Base-by-base conservation (phyloP, 2,113 vertebrate genomes). In the Chaenogobius annularis region DNA sequence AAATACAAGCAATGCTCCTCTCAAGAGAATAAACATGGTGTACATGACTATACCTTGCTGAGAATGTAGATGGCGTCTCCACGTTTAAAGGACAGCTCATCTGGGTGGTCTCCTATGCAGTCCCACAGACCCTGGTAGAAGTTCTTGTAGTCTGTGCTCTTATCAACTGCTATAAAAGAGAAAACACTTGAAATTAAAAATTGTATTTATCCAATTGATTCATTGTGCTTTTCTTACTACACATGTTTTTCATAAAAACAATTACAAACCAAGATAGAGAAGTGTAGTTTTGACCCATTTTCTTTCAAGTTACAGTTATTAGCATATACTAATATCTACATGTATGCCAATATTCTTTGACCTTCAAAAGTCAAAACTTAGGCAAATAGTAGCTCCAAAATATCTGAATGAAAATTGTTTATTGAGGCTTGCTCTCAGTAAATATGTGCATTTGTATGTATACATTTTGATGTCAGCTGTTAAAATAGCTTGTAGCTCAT, bases 71-170 rank as follows among this genome's bases (percentile, higher is more conserved):
- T 95, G 89, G 94, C 66, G 1, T 99, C 98, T 78, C 97, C 97
- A 46, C 96, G 95, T 82, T 95, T 97, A 85, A 95, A 99, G 92
- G 97, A 94, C 83, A 99, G 61, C 90, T 99, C 98, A 74, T 98
- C 97, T 1, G 93, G 80, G 19, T 93, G 80, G 78, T 95, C 92
- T 47, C 94, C 96, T 11, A 73, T 82, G 79, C 97, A 99, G 91
- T 99, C 96, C 97, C 97, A 99, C 85, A 97, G 81, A 46, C 95
- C 94, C 91, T 96, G 96, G 89, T 98, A 99, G 93, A 91, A 96
- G 93, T 97, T 99, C 68, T 84, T 92, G 81, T 97, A 98, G 87
- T 99, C 95, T 9, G 85, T 96, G 84, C 87, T 94, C 87, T 96
- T 93, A 64, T 91, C 92, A 73, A 91, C 95, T 94, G 88, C 31